phyloP scores from a whole-genome alignment of 2,797 vertebrate species.

The Ambastaia sidthimunki region DNA sequence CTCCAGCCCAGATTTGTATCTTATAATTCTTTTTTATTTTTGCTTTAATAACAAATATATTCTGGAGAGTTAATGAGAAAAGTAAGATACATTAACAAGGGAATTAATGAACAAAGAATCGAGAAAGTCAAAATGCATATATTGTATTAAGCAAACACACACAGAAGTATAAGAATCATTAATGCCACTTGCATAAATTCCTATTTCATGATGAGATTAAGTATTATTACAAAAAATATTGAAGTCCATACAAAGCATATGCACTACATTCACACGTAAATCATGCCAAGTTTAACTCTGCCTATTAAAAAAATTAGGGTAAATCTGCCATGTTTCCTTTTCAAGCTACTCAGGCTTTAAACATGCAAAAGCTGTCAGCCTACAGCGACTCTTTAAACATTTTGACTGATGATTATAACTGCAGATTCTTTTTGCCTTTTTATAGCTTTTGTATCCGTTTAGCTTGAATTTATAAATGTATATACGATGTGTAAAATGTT shows the following conservation, averaged over 20 bases:
- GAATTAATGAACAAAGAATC: conserved; percentile 7
- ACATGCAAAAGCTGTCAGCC: conserved; percentile 35
- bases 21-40: conserved; percentile 17
- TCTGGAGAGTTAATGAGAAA: conserved; percentile 10
- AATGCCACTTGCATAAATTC: conserved; percentile 63
- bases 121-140: conserved; percentile 28
- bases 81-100: conserved; percentile 37
- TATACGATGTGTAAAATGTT: background rate
- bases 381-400: conserved; percentile 17
- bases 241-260: conserved; percentile 61
- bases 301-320: conserved; percentile 42
- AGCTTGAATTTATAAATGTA: background rate
- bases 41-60: conserved; percentile 28
- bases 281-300: conserved; percentile 55
- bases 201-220: conserved; percentile 57
- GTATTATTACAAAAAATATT: conserved; percentile 63
- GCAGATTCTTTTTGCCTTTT: conserved; percentile 12
- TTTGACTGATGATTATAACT: conserved; percentile 37
- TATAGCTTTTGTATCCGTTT: conserved; percentile 1
- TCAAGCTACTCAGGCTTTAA: conserved; percentile 27
- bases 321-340: conserved; percentile 17
- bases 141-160: conserved; percentile 52
- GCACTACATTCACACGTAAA: conserved; percentile 54
- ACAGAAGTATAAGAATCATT: conserved; percentile 57
- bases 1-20: background rate